Conservation (phyloP, 2,113 vertebrate genomes). For the Axis porcinus region DNA sequence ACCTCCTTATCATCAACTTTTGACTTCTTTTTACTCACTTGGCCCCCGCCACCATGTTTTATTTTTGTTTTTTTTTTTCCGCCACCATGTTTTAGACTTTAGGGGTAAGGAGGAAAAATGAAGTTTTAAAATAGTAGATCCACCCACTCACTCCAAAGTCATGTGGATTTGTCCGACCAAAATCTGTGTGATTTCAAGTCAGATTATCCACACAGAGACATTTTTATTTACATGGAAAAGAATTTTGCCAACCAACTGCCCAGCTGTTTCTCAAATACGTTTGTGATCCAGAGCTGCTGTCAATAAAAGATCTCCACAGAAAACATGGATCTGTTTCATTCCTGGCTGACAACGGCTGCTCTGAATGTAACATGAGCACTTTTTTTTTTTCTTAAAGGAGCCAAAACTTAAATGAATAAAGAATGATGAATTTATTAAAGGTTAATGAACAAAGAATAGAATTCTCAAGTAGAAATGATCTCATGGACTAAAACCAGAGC, state of each 20-base stretch:
- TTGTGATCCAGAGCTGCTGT: background rate
- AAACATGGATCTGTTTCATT: background rate
- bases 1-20: background rate
- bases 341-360: background rate
- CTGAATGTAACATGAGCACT: background rate
- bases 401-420: background rate
- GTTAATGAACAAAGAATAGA: background rate
- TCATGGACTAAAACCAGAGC: background rate
- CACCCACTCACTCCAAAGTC: background rate
- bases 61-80: too few relatives aligned
- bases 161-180: background rate
- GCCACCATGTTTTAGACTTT: background rate
- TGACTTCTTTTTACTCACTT: background rate
- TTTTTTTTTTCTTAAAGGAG: background rate
- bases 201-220: background rate
- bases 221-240: background rate
- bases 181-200: background rate
- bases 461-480: constrained; percentile 9
- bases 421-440: background rate
- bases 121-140: background rate
- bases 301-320: background rate
- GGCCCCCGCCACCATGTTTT: background rate
- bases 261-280: background rate
- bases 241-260: background rate
- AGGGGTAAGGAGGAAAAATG: background rate